A percentile compares a stretch with the other conserved stretches of the same genome.
Evolutionary conservation across 2,888 invertebrate species (phyloP).

Genomic region (Pollenia labialis): DNA sequence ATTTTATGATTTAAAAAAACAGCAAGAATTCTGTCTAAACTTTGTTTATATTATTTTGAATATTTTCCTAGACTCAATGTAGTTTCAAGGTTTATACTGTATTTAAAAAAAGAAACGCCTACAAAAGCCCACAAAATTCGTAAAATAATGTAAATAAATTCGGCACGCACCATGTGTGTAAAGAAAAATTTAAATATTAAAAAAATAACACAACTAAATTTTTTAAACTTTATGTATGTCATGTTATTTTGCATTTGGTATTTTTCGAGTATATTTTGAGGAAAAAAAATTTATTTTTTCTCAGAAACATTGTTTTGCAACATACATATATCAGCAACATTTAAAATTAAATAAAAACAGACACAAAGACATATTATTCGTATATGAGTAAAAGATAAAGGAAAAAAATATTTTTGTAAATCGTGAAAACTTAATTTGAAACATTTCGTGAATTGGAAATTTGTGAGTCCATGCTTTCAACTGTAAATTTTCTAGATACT

Average conservation of each 20-base stretch:
- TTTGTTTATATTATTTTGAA: slow-evolving; percentile 25
- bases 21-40: not conserved
- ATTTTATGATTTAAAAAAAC: not conserved
- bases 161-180: slow-evolving; percentile 35
- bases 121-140: not conserved
- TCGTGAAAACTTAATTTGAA: too few relatives aligned
- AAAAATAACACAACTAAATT: not conserved
- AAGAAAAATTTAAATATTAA: not conserved
- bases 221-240: not conserved
- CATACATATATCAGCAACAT: not conserved
- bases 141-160: slow-evolving; percentile 40
- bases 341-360: too few relatives aligned
- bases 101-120: slow-evolving; percentile 14
- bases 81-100: slow-evolving; percentile 39
- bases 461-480: too few relatives aligned
- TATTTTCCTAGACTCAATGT: slow-evolving; percentile 29
- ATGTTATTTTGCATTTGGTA: not conserved
- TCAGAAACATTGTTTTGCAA: not conserved
- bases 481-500: too few relatives aligned
- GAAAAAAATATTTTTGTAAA: too few relatives aligned
- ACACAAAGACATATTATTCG: too few relatives aligned
- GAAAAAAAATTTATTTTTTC: too few relatives aligned
- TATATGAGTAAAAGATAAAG: too few relatives aligned
- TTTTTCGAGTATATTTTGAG: not conserved
- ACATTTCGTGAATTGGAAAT: too few relatives aligned